A percentile compares a stretch with the other conserved stretches of the same genome.
These are phyloP conservation scores for Orchesellides sinensis DNA, from an alignment of 2,888 invertebrate species.

Conservation along the genomic window DNA sequence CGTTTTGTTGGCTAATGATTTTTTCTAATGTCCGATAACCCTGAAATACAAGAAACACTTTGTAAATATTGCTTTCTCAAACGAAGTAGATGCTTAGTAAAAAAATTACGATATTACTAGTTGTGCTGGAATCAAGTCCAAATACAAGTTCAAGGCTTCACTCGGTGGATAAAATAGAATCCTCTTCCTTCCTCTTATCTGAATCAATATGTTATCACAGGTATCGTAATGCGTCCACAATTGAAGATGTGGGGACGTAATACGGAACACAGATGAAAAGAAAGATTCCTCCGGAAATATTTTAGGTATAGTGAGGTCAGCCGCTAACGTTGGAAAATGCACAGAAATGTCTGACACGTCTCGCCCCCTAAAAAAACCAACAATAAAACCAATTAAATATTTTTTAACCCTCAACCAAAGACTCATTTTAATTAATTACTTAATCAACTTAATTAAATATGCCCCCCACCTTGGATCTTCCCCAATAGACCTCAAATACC, in stretches of 20 bases:
- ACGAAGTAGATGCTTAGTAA: neutral
- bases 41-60: constrained; percentile 68
- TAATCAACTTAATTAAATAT: too few relatives aligned
- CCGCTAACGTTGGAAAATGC: constrained; percentile 78
- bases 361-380: constrained; percentile 74
- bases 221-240: constrained; percentile 81
- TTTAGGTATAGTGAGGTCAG: constrained; percentile 78
- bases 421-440: too few relatives aligned
- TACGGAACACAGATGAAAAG: constrained; percentile 80
- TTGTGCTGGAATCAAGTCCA: constrained; percentile 78
- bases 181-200: constrained; percentile 78
- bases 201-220: constrained; percentile 80
- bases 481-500: constrained; percentile 78
- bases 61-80: neutral
- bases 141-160: constrained; percentile 78
- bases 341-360: constrained; percentile 78
- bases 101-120: constrained; percentile 74
- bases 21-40: constrained; percentile 78
- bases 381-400: neutral
- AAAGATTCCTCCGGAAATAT: constrained; percentile 77
- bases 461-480: constrained; percentile 77
- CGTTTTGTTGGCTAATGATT: constrained; percentile 77
- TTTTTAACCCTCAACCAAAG: neutral
- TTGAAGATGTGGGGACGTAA: constrained; percentile 78
- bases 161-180: constrained; percentile 79